A percentile compares a stretch with the other conserved stretches of the same genome.
These are phyloP conservation scores for Clarias magur DNA, from an alignment of 2,113 vertebrate species.

Conservation along the genomic window DNA sequence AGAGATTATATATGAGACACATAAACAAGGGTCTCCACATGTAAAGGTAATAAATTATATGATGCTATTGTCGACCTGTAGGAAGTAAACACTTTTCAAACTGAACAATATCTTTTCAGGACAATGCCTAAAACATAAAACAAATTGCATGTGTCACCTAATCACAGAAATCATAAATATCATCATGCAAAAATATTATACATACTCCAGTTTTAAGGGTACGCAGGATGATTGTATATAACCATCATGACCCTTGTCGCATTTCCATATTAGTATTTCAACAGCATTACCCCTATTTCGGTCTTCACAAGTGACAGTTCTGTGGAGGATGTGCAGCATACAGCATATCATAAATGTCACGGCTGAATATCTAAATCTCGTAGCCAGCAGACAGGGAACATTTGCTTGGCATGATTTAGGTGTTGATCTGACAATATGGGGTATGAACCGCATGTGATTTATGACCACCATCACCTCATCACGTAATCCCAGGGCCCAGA, in stretches of 20 bases:
- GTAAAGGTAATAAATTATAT: background rate
- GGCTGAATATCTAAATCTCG: slow-evolving; percentile 33
- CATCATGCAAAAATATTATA: slow-evolving; percentile 26
- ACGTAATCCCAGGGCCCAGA: slow-evolving; percentile 19
- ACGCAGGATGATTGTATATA: slow-evolving; percentile 1
- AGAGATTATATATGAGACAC: background rate
- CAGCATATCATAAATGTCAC: slow-evolving; percentile 33
- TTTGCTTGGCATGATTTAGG: slow-evolving; percentile 36
- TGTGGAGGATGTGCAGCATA: background rate
- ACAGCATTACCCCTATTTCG: slow-evolving; percentile 6
- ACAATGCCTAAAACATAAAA: background rate
- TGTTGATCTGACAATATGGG: slow-evolving; percentile 25
- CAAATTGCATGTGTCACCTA: slow-evolving; percentile 7
- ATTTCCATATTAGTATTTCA: slow-evolving; percentile 3
- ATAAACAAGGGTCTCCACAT: background rate
- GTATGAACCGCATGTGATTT: slow-evolving; percentile 24
- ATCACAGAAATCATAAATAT: slow-evolving; percentile 17
- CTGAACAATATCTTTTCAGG: background rate
- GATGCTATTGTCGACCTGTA: background rate
- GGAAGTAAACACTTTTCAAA: background rate
- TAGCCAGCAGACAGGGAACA: slow-evolving; percentile 20
- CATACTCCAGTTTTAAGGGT: background rate
- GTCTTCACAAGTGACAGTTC: background rate
- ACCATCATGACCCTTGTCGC: background rate
- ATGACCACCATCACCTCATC: slow-evolving; percentile 9